Percentiles rank a stretch among this genome's conserved stretches.
These are phyloP conservation scores for Drosophila takahashii DNA, from an alignment of 1,140 invertebrate genomes.

Conservation along the genomic window DNA sequence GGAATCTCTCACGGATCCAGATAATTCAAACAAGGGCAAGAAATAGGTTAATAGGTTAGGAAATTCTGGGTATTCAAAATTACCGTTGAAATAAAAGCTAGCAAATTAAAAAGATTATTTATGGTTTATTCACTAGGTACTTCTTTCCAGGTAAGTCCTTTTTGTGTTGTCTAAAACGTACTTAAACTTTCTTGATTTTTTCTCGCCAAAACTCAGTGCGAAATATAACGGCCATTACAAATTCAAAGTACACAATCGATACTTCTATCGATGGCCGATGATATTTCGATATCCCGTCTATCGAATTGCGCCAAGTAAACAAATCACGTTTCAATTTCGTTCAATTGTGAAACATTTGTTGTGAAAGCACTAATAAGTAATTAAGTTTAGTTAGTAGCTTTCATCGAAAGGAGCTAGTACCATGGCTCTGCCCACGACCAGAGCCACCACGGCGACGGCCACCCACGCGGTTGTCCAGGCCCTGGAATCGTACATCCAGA, in stretches of 20 bases:
- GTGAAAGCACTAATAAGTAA: too few species aligned
- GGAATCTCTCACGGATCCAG: neutral
- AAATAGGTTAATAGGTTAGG: conserved; percentile 11
- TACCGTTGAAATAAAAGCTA: too few species aligned
- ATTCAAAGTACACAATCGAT: neutral
- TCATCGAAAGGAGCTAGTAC: neutral
- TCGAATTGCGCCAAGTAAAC: conserved; percentile 1
- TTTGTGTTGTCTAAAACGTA: too few species aligned
- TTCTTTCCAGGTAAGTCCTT: too few species aligned
- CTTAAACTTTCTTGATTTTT: too few species aligned
- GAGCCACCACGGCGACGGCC: conserved; percentile 49
- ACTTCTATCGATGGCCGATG: neutral
- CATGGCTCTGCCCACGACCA: conserved; percentile 60
- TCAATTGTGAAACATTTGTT: conserved; percentile 24
- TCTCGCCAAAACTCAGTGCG: neutral
- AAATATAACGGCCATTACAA: neutral
- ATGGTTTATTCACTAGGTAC: too few species aligned
- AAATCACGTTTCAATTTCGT: conserved; percentile 2
- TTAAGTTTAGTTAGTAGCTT: too few species aligned
- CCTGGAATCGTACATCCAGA: conserved; percentile 62
- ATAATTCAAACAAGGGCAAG: neutral
- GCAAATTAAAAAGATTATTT: too few species aligned
- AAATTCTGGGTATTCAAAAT: too few species aligned
- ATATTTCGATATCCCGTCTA: neutral
- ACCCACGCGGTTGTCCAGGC: conserved; percentile 64